Percentiles rank a stretch among this genome's conserved stretches.
phyloP scores from a whole-genome alignment of 2,888 invertebrate species.

The Aphodius granarius region DNA sequence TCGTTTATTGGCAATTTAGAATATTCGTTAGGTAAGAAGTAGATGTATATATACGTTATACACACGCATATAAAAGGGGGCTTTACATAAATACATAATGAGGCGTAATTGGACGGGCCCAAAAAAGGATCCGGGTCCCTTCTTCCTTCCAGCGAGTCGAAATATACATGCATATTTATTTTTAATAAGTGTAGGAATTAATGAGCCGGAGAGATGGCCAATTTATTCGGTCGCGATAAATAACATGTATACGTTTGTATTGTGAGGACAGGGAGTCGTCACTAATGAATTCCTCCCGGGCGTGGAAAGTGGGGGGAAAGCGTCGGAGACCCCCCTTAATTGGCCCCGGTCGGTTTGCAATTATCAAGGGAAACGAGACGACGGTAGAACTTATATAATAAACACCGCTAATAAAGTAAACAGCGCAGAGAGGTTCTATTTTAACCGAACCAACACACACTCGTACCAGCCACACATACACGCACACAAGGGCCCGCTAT shows the following conservation, averaged over 20 bases:
- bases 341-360: conserved; percentile 47
- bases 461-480: not conserved
- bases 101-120: conserved; percentile 4
- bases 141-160: not conserved
- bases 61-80: not conserved
- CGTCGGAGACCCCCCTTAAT: conserved; percentile 41
- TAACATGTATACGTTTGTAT: not conserved
- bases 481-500: not conserved
- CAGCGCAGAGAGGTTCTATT: conserved; percentile 39
- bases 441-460: conserved; percentile 13
- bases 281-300: conserved; percentile 42
- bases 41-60: not conserved
- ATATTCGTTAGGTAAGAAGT: not conserved
- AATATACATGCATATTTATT: not conserved
- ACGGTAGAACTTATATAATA: conserved; percentile 45
- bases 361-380: conserved; percentile 42
- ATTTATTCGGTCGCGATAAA: not conserved
- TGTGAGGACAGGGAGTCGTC: conserved; percentile 14
- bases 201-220: not conserved
- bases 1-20: conserved; percentile 9
- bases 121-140: not conserved
- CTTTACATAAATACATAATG: conserved; percentile 7
- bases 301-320: not conserved
- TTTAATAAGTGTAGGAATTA: not conserved
- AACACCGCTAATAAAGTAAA: conserved; percentile 50